These are phyloP conservation scores for Drosophila meridionalis DNA, from an alignment of 2,888 invertebrate genomes.

Conservation along the genomic window DNA sequence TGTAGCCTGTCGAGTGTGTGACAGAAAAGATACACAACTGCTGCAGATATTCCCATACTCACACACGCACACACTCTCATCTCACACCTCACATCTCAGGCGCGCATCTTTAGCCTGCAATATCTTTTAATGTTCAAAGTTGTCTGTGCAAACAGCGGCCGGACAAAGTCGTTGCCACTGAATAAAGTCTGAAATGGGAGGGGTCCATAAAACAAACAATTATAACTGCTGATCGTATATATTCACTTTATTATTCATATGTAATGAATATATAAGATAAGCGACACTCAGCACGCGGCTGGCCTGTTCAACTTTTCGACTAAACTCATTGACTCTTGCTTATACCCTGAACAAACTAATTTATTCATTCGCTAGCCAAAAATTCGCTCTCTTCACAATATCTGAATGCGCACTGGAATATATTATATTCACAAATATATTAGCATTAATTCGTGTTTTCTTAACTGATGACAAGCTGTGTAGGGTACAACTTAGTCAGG, in stretches of 20 bases:
- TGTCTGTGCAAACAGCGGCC: slow-evolving; percentile 14
- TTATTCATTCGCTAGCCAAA: not conserved
- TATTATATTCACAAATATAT: not conserved
- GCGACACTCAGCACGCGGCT: not conserved
- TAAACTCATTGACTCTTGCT: not conserved
- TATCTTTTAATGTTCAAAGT: slow-evolving; percentile 1
- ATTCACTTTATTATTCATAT: slow-evolving; percentile 31
- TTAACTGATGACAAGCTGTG: not conserved
- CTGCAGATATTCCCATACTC: slow-evolving; percentile 16
- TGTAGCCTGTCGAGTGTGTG: slow-evolving; percentile 38
- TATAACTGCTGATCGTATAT: not conserved
- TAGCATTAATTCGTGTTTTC: not conserved
- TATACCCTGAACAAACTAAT: slow-evolving; percentile 1
- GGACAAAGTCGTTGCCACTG: not conserved
- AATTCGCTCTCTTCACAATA: not conserved
- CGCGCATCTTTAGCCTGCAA: slow-evolving; percentile 16
- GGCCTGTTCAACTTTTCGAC: slow-evolving; percentile 3
- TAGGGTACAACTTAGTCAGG: slow-evolving; percentile 7
- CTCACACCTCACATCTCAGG: not conserved
- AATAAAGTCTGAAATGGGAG: not conserved
- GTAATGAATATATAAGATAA: slow-evolving; percentile 30
- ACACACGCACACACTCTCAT: slow-evolving; percentile 1
- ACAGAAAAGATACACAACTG: slow-evolving; percentile 12
- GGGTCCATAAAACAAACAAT: not conserved
- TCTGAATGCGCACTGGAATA: not conserved